phyloP scores from a whole-genome alignment of 2,888 invertebrate species.

The Tanypteryx hageni region DNA sequence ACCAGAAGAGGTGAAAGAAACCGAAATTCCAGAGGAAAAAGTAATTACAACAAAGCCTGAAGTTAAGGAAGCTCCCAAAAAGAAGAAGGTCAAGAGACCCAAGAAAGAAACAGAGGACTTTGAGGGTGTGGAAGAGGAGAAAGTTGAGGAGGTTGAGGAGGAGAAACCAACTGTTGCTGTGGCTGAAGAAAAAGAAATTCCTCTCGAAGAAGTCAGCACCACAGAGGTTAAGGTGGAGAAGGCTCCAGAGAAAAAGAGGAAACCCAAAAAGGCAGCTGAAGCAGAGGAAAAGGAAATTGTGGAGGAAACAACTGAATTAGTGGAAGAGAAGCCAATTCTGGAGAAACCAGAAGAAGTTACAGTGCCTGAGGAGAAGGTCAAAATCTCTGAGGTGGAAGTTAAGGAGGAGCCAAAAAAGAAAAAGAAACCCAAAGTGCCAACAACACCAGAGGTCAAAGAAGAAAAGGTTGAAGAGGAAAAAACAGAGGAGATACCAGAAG shows the following conservation, averaged over 20 bases:
- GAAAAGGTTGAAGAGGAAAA: slow-evolving; percentile 37
- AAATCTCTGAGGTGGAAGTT: slow-evolving; percentile 67
- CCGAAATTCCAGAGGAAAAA: slow-evolving; percentile 71
- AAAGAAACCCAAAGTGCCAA: slow-evolving; percentile 69
- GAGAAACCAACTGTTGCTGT: slow-evolving; percentile 46
- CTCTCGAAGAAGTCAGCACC: slow-evolving; percentile 3
- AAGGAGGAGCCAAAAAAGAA: slow-evolving; percentile 71
- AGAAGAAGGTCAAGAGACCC: slow-evolving; percentile 40
- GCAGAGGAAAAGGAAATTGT: slow-evolving; percentile 45
- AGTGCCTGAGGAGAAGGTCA: slow-evolving; percentile 71
- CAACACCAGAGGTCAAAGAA: neutral
- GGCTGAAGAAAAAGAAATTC: slow-evolving; percentile 40
- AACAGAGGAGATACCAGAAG: slow-evolving; percentile 49
- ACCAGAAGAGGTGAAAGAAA: slow-evolving; percentile 69
- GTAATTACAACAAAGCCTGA: slow-evolving; percentile 69
- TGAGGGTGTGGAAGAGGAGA: slow-evolving; percentile 36
- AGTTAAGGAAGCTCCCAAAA: slow-evolving; percentile 38
- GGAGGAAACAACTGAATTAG: slow-evolving; percentile 52
- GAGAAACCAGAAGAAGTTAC: slow-evolving; percentile 66
- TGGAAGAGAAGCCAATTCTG: neutral
- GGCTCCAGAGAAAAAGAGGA: slow-evolving; percentile 44
- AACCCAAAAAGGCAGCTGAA: slow-evolving; percentile 35
- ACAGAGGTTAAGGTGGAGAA: slow-evolving; percentile 32
- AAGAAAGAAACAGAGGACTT: slow-evolving; percentile 13
- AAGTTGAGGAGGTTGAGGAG: neutral